Conservation (phyloP, 2,888 invertebrate species). For the Resseliella maxima region DNA sequence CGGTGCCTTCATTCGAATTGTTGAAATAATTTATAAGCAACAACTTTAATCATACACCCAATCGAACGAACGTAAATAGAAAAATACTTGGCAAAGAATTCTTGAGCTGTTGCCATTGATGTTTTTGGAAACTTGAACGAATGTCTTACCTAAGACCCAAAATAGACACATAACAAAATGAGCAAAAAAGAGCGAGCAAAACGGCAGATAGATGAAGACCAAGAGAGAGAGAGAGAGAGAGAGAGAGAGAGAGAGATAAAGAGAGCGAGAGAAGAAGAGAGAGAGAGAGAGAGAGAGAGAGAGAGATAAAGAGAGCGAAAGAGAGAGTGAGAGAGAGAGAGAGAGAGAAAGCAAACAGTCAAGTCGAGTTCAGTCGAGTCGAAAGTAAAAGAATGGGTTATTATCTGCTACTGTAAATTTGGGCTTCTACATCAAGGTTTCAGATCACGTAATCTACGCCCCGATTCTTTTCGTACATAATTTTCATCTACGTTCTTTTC, state of each 20-base stretch:
- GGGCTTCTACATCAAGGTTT: conserved; percentile 56
- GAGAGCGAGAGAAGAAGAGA: too few relatives aligned
- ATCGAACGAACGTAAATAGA: conserved; percentile 38
- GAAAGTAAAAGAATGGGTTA: conserved; percentile 51
- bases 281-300: background rate
- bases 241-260: background rate
- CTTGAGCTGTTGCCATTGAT: conserved; percentile 45
- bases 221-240: background rate
- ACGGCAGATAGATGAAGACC: too few relatives aligned
- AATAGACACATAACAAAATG: conserved; percentile 21
- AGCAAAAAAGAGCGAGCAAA: too few relatives aligned
- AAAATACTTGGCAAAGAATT: conserved; percentile 42
- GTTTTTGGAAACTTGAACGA: conserved; percentile 3
- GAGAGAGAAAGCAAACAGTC: too few relatives aligned
- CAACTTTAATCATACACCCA: conserved; percentile 37
- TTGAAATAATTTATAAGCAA: conserved; percentile 49
- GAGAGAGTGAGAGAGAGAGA: background rate
- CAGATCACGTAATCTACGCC: conserved; percentile 57
- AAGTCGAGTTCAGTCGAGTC: background rate
- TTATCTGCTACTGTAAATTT: conserved; percentile 54
- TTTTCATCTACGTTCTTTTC: conserved; percentile 36
- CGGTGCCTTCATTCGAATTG: conserved; percentile 1
- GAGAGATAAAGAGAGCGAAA: too few relatives aligned
- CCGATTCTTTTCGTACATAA: conserved; percentile 56
- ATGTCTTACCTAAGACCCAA: conserved; percentile 30